A percentile compares a stretch with the other conserved stretches of the same genome.
These are phyloP conservation scores for Mesocentrotus franciscanus DNA, from an alignment of 53 echinoderm and acorn worm species.

Conservation along the genomic window DNA sequence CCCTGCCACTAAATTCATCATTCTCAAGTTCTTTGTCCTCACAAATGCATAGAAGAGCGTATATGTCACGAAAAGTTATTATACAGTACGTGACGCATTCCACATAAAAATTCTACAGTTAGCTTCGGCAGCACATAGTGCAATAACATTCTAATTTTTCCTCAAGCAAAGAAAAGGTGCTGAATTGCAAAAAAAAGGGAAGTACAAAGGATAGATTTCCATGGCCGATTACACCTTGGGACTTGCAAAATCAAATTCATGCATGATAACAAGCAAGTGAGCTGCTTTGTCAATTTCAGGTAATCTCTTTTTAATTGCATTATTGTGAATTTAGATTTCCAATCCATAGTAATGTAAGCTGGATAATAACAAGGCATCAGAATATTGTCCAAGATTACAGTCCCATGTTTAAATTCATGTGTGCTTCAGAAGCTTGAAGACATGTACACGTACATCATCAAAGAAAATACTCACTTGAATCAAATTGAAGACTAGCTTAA, in stretches of 20 bases:
- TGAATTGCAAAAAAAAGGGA: neutral
- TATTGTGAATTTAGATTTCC: constrained; percentile 20
- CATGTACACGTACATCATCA: neutral
- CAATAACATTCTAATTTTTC: neutral
- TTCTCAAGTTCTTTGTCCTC: constrained; percentile 5
- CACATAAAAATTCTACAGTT: neutral
- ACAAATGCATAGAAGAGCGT: neutral
- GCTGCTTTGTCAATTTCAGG: neutral
- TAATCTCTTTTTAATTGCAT: neutral
- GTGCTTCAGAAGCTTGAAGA: neutral
- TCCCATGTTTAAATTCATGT: neutral
- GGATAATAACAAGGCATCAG: neutral
- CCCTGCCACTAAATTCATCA: neutral
- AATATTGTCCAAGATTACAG: neutral
- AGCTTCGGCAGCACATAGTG: neutral
- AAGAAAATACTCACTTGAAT: neutral
- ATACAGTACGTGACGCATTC: constrained; percentile 8
- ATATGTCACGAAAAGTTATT: constrained; percentile 3
- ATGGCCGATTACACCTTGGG: neutral
- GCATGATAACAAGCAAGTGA: neutral
- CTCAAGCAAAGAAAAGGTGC: neutral
- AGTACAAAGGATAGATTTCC: neutral
- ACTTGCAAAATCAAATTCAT: neutral
- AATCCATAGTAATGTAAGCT: neutral
- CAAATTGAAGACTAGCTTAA: neutral